Conservation (phyloP, 2,888 invertebrate genomes). For the Mystacides longicornis region DNA sequence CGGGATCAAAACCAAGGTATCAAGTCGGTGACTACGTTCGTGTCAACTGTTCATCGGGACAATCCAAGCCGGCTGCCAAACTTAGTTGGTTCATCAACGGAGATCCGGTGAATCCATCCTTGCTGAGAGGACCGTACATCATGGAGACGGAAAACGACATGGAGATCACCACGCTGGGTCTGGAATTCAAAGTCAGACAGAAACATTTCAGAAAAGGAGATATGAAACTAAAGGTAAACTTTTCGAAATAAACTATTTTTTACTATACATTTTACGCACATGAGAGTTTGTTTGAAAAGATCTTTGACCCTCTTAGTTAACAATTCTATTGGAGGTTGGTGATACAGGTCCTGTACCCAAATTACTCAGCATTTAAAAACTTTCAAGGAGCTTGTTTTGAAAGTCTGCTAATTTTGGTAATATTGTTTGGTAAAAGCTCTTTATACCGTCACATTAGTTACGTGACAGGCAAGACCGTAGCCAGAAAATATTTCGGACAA, state of each 20-base stretch:
- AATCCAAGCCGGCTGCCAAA: constrained; percentile 74
- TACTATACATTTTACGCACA: no score
- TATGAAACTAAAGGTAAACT: constrained; percentile 68
- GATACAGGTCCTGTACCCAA: no score
- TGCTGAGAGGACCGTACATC: constrained; percentile 45
- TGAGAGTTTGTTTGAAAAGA: no score
- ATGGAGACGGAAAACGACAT: constrained; percentile 54
- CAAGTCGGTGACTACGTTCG: constrained; percentile 74
- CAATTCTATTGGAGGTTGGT: no score
- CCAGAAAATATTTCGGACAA: no score
- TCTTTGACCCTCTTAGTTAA: no score
- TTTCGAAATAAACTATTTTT: background rate
- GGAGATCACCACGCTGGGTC: constrained; percentile 67
- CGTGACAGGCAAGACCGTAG: no score
- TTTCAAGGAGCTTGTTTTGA: no score
- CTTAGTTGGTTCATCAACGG: constrained; percentile 85
- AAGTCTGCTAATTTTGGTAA: no score
- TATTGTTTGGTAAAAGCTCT: no score
- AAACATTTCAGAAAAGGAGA: constrained; percentile 80
- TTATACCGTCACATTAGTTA: no score
- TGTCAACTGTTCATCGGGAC: constrained; percentile 78
- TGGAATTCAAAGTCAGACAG: constrained; percentile 73
- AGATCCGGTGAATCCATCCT: constrained; percentile 56
- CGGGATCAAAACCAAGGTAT: constrained; percentile 72
- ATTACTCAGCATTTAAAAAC: no score